These are phyloP conservation scores for Sycon ciliatum DNA, from an alignment of 37 sponge, comb jelly and placozoan species.

Conservation along the genomic window DNA sequence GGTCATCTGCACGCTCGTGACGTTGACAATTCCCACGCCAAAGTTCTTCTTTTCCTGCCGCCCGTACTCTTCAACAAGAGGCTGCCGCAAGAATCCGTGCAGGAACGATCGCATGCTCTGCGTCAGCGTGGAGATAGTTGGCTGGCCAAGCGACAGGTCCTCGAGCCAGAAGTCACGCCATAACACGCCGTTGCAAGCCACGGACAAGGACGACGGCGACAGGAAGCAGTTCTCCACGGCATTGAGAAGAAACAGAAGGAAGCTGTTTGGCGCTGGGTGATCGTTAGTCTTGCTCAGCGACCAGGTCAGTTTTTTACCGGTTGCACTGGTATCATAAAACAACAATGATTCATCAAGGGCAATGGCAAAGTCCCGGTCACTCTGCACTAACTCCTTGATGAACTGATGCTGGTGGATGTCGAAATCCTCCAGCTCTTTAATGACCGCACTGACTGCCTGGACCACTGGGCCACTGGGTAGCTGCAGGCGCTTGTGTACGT, in stretches of 20 bases:
- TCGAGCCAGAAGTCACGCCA: conserved; percentile 32
- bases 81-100: conserved; percentile 34
- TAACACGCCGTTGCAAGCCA: conserved; percentile 2
- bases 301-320: too few species aligned
- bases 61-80: conserved; percentile 37
- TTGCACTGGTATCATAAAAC: too few species aligned
- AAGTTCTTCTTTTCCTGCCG: conserved; percentile 9
- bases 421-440: neutral
- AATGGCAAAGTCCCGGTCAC: too few species aligned
- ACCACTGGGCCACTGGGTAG: neutral
- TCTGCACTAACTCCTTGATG: too few species aligned
- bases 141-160: conserved; percentile 11
- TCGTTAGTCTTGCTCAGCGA: too few species aligned
- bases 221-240: too few species aligned
- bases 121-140: conserved; percentile 27
- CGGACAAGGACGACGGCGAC: neutral
- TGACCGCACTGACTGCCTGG: neutral
- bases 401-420: too few species aligned
- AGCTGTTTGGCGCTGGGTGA: too few species aligned
- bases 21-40: neutral
- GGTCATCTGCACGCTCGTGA: too few species aligned
- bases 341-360: too few species aligned
- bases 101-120: conserved; percentile 23
- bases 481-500: neutral
- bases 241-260: too few species aligned